Base-by-base conservation (phyloP, 2,113 vertebrate genomes). In the Rhodinocichla rosea region DNA sequence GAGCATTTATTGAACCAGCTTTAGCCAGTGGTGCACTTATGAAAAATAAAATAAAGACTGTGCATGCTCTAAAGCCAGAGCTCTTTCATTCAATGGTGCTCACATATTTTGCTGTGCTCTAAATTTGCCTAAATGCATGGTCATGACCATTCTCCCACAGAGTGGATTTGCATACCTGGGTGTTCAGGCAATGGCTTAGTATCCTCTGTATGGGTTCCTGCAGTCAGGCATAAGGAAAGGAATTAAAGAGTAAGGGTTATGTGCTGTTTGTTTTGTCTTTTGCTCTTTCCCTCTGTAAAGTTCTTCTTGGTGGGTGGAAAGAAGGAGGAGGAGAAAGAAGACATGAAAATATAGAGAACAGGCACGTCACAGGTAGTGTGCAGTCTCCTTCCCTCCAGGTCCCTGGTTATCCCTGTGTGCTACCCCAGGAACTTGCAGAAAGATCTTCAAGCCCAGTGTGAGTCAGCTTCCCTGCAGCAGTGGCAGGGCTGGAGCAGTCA, bases 321-420 rank as follows among this genome's bases (percentile, higher is more conserved):
- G 45, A 62, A 83, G 47, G 13, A 37, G 28, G 11, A 47, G 9
- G 40, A 68, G 49, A 68, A 91, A 63, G 28, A 62, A 5, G 24
- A 40, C 5, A 5, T 4, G 45, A 71, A 35, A 65, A 30, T 11
- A 15, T 39, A 40, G 24, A 57, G 63, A 45, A 21, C 21, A 33
- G 33, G 23, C 1, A 0, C 33, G 19, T 55, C 53, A 22, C 18
- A 9, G 37, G 18, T 22, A 2, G 0, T 63, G 28, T 0, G 0
- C 13, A 32, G 16, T 32, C 27, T 50, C 30, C 42, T 87, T 68
- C 49, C 56, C 26, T 83, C 24, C 3, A 3, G 26, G n/a, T 69
- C 47, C 37, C 19, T 27, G 6, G 10, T 53, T 82, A 35, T 75
- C 86, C 69, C 11, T 5, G 19, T 23, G 56, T 50, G 40, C 62